A percentile compares a stretch with the other conserved stretches of the same genome.
phyloP scores from a whole-genome alignment of 2,888 invertebrate species.

The Aleiodes alternator region DNA sequence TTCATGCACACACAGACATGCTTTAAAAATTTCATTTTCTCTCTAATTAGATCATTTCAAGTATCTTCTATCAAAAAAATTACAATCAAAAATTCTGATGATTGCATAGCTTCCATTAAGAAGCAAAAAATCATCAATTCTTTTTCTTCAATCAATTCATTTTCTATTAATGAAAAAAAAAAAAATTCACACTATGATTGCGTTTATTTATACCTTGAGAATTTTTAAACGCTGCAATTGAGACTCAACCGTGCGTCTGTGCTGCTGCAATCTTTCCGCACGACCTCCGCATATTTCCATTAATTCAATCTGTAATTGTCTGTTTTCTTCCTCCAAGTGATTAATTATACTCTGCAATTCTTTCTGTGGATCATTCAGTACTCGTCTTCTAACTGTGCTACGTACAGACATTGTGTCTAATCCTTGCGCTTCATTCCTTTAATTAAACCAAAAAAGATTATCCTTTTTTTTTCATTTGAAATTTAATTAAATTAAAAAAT shows the following conservation, averaged over 20 bases:
- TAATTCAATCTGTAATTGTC: conserved; percentile 73
- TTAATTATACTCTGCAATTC: conserved; percentile 84
- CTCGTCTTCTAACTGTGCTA: conserved; percentile 67
- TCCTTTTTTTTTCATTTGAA: too few species aligned
- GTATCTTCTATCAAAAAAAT: too few species aligned
- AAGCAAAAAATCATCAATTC: background rate
- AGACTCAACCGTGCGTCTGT: conserved; percentile 80
- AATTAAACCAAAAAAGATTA: conserved; percentile 3
- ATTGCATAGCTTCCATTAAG: too few species aligned
- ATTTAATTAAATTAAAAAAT: too few species aligned
- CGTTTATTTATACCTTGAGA: conserved; percentile 77
- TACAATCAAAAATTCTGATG: too few species aligned
- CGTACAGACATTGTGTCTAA: conserved; percentile 66
- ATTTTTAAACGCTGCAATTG: conserved; percentile 82
- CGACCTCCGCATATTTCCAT: conserved; percentile 70
- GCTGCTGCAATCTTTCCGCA: conserved; percentile 78
- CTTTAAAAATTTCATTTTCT: too few species aligned
- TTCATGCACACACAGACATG: too few species aligned
- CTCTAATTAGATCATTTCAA: too few species aligned
- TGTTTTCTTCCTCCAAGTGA: conserved; percentile 83
- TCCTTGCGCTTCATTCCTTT: conserved; percentile 64
- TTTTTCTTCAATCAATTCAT: background rate
- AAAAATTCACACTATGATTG: background rate
- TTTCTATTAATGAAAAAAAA: background rate
- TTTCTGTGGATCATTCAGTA: conserved; percentile 77